Percentiles rank a stretch among this genome's conserved stretches.
phyloP scores from a whole-genome alignment of 2,113 vertebrate species.

The Protobothrops mucrosquamatus region DNA sequence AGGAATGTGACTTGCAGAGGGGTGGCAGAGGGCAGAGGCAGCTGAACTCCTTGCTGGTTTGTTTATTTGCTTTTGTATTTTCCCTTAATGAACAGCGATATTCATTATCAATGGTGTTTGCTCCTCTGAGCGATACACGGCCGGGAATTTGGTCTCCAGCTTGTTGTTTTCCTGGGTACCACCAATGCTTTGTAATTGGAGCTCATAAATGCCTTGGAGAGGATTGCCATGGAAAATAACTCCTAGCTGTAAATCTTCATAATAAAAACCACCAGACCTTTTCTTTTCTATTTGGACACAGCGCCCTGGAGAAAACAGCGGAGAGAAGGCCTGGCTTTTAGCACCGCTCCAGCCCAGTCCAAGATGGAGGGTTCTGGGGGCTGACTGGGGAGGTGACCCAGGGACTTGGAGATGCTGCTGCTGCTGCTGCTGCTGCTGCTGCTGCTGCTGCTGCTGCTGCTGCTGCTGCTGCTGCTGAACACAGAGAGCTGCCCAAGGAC shows the following conservation, averaged over 20 bases:
- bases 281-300: constrained; percentile 33
- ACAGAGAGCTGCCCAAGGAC: background rate
- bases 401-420: background rate
- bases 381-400: fast-evolving
- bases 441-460: background rate
- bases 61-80: constrained; percentile 36
- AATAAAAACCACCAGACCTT: constrained; percentile 52
- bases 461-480: background rate
- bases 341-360: background rate
- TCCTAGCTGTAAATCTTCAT: constrained; percentile 59
- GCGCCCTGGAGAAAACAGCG: background rate
- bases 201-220: constrained; percentile 51
- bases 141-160: constrained; percentile 30
- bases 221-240: constrained; percentile 59
- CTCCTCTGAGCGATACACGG: constrained; percentile 29
- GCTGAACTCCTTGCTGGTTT: constrained; percentile 24
- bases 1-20: fast-evolving
- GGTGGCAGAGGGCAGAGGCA: background rate
- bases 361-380: background rate
- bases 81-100: constrained; percentile 46
- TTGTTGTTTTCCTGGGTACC: constrained; percentile 57
- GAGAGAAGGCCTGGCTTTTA: background rate
- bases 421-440: background rate
- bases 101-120: constrained; percentile 40
- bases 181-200: constrained; percentile 54